Base-by-base conservation (phyloP, 2,888 invertebrate species). In the Leucophora obtusa region DNA sequence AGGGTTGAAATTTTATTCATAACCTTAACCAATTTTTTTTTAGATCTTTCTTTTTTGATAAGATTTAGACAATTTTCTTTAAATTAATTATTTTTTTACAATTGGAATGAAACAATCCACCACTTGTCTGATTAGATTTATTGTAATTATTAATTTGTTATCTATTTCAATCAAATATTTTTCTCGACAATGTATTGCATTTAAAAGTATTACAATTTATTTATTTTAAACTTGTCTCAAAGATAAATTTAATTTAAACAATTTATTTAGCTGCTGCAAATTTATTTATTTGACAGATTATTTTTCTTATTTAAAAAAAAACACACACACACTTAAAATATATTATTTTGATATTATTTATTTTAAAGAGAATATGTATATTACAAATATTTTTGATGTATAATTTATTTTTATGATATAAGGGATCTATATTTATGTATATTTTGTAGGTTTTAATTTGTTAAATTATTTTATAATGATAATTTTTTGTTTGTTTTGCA, bases 21-120 rank as follows among this genome's bases (percentile, higher is more conserved):
- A 54, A 35, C 68, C 38, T 9, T 28, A 18, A 53, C 3, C 10
- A 18, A 11, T 9, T 21, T 53, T 24, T 53, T 18, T 53, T 53
- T 18, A 58, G 9, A 54, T 24, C 2, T 21, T 53, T 9, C 7
- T 28, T 24, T 24, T 56, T 51, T n/a, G n/a, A n/a, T n/a, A n/a
- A n/a, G n/a, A 17, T 51, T 56, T 56, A 10, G 14, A 33, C 2
- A 21, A n/a, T 43, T 33, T 47, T 65, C 18, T 47, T 24, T 43
- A 7, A 28, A n/a, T 11, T 3, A 56, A 68, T 56, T 17, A 0
- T 11, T 17, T 18, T 18, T 54, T 54, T 21, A 62, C 15, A 15
- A 50, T 43, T 63, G 63, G 63, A 63, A 63, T 63, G 63, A 51
- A 51, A 63, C 63, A 58, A 54, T 35, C 21, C 21, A 14, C 21